A percentile compares a stretch with the other conserved stretches of the same genome.
phyloP scores from a whole-genome alignment of 2,113 vertebrate genomes.

The Stigmatopora argus region DNA sequence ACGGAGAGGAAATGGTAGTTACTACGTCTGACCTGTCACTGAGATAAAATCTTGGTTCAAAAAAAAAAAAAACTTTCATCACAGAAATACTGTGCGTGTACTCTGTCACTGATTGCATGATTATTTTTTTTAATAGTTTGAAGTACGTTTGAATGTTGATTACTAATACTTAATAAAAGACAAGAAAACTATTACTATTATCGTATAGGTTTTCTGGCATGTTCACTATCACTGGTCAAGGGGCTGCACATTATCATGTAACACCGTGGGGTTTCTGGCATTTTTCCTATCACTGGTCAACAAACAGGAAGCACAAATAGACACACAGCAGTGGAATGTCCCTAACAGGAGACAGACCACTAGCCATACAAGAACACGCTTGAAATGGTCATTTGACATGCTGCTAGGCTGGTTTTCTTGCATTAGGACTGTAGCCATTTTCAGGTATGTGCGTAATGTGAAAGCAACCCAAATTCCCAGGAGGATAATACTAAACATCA shows the following conservation, averaged over 20 bases:
- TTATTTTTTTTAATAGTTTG: not conserved
- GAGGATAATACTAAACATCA: not conserved
- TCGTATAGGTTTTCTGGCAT: not conserved
- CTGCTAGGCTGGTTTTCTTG: not conserved
- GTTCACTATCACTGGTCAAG: not conserved
- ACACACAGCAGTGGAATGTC: not conserved
- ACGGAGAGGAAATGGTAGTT: slow-evolving; percentile 7
- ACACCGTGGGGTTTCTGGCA: not conserved
- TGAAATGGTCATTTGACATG: too few relatives aligned
- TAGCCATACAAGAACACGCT: too few relatives aligned
- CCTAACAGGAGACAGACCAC: not conserved
- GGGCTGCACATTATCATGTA: not conserved
- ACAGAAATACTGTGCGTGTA: not conserved
- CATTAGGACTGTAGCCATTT: not conserved
- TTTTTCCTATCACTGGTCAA: slow-evolving; percentile 1
- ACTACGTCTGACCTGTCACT: slow-evolving; percentile 15
- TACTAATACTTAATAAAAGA: not conserved
- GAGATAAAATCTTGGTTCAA: not conserved
- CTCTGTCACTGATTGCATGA: not conserved
- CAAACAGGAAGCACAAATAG: not conserved
- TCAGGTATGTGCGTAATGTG: not conserved
- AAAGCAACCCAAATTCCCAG: not conserved
- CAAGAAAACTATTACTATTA: not conserved
- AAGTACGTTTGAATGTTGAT: slow-evolving; percentile 13
- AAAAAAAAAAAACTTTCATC: slow-evolving; percentile 1